A percentile compares a stretch with the other conserved stretches of the same genome.
Conservation (phyloP, 2,797 vertebrate genomes). For the Pyrocephalus nanus region DNA sequence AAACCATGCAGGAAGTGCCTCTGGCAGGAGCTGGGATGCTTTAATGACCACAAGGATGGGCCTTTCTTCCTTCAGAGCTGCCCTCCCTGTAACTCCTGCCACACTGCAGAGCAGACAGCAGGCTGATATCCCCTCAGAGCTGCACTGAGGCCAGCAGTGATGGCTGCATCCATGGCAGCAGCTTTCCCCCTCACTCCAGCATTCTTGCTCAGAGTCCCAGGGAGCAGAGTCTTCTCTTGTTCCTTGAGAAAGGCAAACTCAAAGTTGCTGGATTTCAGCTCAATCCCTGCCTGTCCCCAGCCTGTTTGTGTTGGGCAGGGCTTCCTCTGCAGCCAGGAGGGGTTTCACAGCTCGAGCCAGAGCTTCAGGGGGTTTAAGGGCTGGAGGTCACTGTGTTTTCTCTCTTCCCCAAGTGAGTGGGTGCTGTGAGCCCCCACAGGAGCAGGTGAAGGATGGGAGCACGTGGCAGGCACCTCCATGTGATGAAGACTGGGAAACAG, state of each 20-base stretch:
- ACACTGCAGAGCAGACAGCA: not conserved
- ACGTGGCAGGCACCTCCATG: constrained; percentile 33
- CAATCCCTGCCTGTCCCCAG: not conserved
- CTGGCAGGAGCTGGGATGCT: not conserved
- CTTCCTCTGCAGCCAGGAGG: not conserved
- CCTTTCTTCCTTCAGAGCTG: not conserved
- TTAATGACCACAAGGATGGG: not conserved
- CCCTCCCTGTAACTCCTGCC: not conserved
- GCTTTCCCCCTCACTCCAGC: not conserved
- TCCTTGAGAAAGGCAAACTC: not conserved
- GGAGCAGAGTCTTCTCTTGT: not conserved
- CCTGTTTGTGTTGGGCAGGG: not conserved
- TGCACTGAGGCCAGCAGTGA: not conserved
- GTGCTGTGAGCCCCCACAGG: not conserved
- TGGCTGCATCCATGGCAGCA: not conserved
- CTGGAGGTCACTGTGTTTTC: not conserved
- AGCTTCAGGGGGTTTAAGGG: not conserved
- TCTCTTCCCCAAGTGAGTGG: not conserved
- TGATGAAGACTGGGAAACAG: constrained; percentile 55
- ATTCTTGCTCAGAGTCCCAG: not conserved
- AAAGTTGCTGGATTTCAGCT: not conserved
- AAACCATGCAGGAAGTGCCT: not conserved
- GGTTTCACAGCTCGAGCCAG: not conserved
- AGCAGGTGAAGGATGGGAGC: not conserved
- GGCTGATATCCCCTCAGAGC: not conserved